Evolutionary conservation across 2,113 vertebrate genomes (phyloP).

Genomic region (Bombycilla garrulus): DNA sequence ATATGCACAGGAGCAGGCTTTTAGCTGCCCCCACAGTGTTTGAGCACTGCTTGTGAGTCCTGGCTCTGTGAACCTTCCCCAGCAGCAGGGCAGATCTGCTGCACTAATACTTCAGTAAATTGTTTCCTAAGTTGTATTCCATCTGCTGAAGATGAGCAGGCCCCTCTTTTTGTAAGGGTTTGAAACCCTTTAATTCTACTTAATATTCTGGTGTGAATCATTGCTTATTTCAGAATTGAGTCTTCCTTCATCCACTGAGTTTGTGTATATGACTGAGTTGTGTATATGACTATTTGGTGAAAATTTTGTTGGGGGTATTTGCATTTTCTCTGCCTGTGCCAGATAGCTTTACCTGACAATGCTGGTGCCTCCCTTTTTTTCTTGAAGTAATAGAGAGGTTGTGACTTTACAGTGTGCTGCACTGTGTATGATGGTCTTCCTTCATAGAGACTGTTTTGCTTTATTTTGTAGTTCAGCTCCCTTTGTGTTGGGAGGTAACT

Average conservation of each 20-base stretch:
- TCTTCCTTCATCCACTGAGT: neutral
- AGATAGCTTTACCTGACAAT: neutral
- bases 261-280: neutral
- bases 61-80: neutral
- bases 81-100: neutral
- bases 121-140: neutral
- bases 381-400: neutral
- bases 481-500: neutral
- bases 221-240: neutral
- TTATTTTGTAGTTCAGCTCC: neutral
- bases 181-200: neutral
- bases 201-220: neutral
- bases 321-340: neutral
- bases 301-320: neutral
- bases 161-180: neutral
- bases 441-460: fast-evolving
- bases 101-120: neutral
- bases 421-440: neutral
- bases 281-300: neutral
- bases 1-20: neutral
- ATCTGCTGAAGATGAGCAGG: neutral
- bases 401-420: neutral
- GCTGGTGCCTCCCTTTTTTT: neutral
- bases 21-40: neutral
- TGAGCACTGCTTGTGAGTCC: neutral